Evolutionary conservation across 1,140 invertebrate genomes (phyloP).

Genomic region (Vanessa tameamea): DNA sequence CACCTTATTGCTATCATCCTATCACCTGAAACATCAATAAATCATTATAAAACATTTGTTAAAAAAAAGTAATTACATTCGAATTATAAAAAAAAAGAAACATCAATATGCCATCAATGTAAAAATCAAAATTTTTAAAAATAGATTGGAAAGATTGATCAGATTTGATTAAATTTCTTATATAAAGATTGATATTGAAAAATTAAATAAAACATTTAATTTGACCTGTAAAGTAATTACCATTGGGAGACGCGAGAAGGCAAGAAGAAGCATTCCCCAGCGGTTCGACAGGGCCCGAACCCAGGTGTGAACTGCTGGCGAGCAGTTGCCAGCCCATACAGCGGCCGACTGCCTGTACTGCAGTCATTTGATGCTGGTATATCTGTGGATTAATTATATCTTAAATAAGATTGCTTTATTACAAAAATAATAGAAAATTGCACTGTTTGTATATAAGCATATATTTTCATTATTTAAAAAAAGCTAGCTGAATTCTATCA

Average conservation of each 20-base stretch:
- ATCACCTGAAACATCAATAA: slow-evolving; percentile 80
- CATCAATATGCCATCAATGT: too few species aligned
- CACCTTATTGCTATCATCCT: slow-evolving; percentile 93
- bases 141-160: too few species aligned
- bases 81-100: too few species aligned
- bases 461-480: too few species aligned
- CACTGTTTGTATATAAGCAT: too few species aligned
- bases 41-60: background rate
- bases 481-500: too few species aligned
- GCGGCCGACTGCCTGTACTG: slow-evolving; percentile 92
- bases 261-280: slow-evolving; percentile 94
- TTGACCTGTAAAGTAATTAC: slow-evolving; percentile 69
- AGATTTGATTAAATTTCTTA: too few species aligned
- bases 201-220: background rate
- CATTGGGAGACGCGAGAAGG: slow-evolving; percentile 92
- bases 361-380: slow-evolving; percentile 95
- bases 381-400: slow-evolving; percentile 78
- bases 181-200: too few species aligned
- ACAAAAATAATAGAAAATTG: too few species aligned
- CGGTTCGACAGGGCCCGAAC: slow-evolving; percentile 93
- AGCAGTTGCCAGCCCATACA: slow-evolving; percentile 97
- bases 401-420: too few species aligned
- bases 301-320: slow-evolving; percentile 91
- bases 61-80: too few species aligned
- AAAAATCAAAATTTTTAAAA: too few species aligned